A percentile compares a stretch with the other conserved stretches of the same genome.
Conservation (phyloP, 1,140 invertebrate genomes). For the Heliconius eleuchia region DNA sequence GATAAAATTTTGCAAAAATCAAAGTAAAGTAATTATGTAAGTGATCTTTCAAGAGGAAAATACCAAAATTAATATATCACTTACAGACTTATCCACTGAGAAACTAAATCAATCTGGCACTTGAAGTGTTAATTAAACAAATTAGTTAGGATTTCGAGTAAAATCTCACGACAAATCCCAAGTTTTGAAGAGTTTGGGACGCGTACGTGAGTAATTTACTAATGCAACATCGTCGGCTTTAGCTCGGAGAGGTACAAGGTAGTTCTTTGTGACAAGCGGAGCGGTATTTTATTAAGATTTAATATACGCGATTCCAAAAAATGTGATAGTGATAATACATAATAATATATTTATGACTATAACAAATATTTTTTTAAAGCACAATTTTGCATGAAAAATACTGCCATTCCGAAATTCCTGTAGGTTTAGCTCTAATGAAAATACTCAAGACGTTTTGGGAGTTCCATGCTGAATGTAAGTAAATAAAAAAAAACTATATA, state of each 20-base stretch:
- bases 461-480: too few species aligned
- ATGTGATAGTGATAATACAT: too few species aligned
- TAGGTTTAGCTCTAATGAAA: too few species aligned
- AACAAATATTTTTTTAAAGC: too few species aligned
- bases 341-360: too few species aligned
- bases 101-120: slow-evolving; percentile 40
- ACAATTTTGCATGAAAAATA: too few species aligned
- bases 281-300: slow-evolving; percentile 24
- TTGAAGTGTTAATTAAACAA: slow-evolving; percentile 63
- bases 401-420: too few species aligned
- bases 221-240: slow-evolving; percentile 61
- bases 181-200: slow-evolving; percentile 66
- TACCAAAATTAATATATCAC: neutral
- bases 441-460: too few species aligned
- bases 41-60: neutral
- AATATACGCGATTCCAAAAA: neutral
- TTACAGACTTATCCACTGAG: slow-evolving; percentile 21
- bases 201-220: slow-evolving; percentile 75
- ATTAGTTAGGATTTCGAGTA: slow-evolving; percentile 64
- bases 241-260: slow-evolving; percentile 48
- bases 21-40: too few species aligned
- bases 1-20: neutral
- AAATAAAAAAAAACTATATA: too few species aligned
- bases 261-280: slow-evolving; percentile 15
- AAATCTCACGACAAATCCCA: slow-evolving; percentile 69